A percentile compares a stretch with the other conserved stretches of the same genome.
Evolutionary conservation across 2,888 invertebrate genomes (phyloP).

Genomic region (Crossocerus cetratus): DNA sequence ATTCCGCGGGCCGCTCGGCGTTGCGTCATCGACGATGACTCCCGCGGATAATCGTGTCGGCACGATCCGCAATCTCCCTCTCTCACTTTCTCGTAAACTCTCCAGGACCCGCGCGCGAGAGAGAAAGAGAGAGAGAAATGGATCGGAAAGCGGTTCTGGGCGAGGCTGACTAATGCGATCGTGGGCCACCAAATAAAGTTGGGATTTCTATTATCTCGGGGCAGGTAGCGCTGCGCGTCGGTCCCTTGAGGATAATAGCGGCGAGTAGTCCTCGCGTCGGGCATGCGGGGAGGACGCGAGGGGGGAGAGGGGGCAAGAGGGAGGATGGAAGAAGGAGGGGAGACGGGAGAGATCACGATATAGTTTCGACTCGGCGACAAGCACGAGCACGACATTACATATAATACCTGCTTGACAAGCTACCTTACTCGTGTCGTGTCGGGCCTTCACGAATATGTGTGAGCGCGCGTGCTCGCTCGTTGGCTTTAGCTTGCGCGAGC

Average conservation of each 20-base stretch:
- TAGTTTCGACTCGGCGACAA: constrained; percentile 49
- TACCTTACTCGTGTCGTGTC: constrained; percentile 51
- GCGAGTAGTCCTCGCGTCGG: constrained; percentile 35
- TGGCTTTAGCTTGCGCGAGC: constrained; percentile 15
- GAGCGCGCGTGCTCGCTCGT: constrained; percentile 17
- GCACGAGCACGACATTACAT: constrained; percentile 48
- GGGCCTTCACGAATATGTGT: constrained; percentile 5
- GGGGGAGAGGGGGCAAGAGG: neutral
- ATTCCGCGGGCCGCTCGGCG: neutral
- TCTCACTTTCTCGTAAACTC: too few relatives aligned
- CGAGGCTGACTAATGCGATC: too few relatives aligned
- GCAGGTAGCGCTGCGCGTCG: too few relatives aligned
- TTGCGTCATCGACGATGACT: neutral
- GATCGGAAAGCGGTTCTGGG: too few relatives aligned
- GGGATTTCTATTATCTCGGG: constrained; percentile 13
- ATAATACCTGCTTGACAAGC: constrained; percentile 57
- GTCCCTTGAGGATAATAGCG: constrained; percentile 26
- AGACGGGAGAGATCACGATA: constrained; percentile 33
- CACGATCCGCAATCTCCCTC: too few relatives aligned
- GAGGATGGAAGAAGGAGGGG: neutral
- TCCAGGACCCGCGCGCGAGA: too few relatives aligned
- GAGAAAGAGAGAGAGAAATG: too few relatives aligned
- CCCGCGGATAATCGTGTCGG: neutral
- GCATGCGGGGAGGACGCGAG: too few relatives aligned
- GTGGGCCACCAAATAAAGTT: neutral